Conservation (phyloP, 2,113 vertebrate species). For the Micromys minutus region DNA sequence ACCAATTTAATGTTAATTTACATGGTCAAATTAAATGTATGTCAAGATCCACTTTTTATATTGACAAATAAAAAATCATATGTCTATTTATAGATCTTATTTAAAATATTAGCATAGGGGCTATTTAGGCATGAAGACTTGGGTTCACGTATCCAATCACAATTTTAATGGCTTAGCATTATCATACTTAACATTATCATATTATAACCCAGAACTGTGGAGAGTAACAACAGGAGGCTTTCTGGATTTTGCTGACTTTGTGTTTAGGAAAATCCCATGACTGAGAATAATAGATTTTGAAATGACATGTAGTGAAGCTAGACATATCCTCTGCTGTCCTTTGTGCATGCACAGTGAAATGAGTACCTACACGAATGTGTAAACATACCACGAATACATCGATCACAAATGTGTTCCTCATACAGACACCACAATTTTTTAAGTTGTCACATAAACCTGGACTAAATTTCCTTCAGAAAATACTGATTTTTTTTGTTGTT, state of each 20-base stretch:
- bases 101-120: background rate
- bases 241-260: background rate
- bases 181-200: background rate
- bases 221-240: rapidly evolving
- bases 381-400: no score
- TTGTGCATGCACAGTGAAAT: background rate
- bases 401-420: background rate
- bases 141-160: background rate
- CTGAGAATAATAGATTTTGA: background rate
- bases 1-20: background rate
- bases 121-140: background rate
- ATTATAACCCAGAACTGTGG: background rate
- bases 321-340: background rate
- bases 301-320: rapidly evolving
- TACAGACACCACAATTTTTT: background rate
- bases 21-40: background rate
- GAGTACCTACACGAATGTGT: no score
- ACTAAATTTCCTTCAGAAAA: background rate
- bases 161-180: no score
- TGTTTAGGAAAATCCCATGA: background rate
- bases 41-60: background rate
- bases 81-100: background rate
- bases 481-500: constrained; percentile 29
- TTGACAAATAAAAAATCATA: background rate
- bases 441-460: background rate